Percentiles rank a stretch among this genome's conserved stretches.
Conservation (phyloP, 2,888 invertebrate genomes). For the Andrena minutula region DNA sequence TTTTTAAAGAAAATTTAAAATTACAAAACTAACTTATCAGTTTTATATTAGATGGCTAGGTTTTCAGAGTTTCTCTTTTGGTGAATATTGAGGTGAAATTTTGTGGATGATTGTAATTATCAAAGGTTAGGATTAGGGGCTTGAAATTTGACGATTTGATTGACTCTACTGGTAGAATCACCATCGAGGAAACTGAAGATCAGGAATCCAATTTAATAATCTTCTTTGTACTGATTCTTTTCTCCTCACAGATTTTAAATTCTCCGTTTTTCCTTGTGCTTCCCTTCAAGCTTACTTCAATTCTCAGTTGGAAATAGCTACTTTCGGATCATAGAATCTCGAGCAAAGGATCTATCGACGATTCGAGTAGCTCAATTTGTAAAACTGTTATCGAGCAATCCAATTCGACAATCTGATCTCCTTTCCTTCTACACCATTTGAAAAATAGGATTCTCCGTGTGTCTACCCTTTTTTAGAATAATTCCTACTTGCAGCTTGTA, state of each 20-base stretch:
- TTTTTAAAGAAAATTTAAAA: too few species aligned
- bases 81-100: background rate
- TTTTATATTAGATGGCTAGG: background rate
- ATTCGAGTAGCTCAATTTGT: background rate
- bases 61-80: background rate
- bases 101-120: slow-evolving; percentile 4
- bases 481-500: too few species aligned
- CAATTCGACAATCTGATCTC: background rate
- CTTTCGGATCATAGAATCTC: background rate
- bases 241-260: background rate
- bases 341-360: background rate
- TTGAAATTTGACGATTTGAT: background rate
- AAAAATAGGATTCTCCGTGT: background rate
- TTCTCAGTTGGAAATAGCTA: background rate
- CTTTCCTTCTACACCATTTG: background rate
- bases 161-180: background rate
- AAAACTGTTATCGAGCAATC: background rate
- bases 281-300: background rate
- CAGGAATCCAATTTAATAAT: background rate
- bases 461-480: too few species aligned
- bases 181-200: background rate
- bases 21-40: too few species aligned
- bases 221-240: background rate
- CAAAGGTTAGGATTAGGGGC: background rate
- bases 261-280: background rate